Conservation (phyloP, 2,888 invertebrate genomes). For the Eristalis pertinax region DNA sequence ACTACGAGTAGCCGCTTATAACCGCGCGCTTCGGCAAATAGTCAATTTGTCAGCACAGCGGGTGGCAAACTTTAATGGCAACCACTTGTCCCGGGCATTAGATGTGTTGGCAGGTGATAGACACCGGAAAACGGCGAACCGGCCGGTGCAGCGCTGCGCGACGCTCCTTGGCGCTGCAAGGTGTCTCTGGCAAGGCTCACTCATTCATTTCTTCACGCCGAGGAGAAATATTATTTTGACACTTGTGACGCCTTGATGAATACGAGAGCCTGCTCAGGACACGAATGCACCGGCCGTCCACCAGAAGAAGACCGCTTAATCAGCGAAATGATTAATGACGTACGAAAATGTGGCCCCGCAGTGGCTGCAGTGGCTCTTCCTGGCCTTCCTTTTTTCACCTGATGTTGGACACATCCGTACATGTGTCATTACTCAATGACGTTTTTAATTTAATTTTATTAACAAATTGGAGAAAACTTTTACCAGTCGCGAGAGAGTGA, state of each 20-base stretch:
- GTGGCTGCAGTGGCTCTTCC: not conserved
- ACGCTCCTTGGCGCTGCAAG: not conserved
- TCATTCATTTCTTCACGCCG: constrained; percentile 16
- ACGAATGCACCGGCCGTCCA: not conserved
- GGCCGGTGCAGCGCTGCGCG: not conserved
- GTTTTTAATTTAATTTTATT: constrained; percentile 36
- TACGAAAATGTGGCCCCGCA: constrained; percentile 1
- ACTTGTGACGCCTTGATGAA: constrained; percentile 48
- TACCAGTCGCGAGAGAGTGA: not conserved
- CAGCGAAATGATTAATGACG: constrained; percentile 58
- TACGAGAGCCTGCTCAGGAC: constrained; percentile 19
- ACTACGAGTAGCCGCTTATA: constrained; percentile 55
- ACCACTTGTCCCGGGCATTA: constrained; percentile 63
- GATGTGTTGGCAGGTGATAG: constrained; percentile 69
- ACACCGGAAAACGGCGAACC: constrained; percentile 49
- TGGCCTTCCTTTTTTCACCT: not conserved
- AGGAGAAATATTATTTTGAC: constrained; percentile 56
- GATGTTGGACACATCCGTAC: constrained; percentile 10
- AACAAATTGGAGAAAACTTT: constrained; percentile 43
- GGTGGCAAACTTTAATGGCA: constrained; percentile 68
- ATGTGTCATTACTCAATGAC: constrained; percentile 50
- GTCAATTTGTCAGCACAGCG: constrained; percentile 71
- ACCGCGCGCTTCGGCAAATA: constrained; percentile 48
- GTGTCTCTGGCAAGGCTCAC: not conserved
- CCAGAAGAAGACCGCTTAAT: constrained; percentile 48